Percentiles rank a stretch among this genome's conserved stretches.
These are phyloP conservation scores for Pelvicachromis taeniatus DNA, from an alignment of 2,113 vertebrate genomes.

Conservation along the genomic window DNA sequence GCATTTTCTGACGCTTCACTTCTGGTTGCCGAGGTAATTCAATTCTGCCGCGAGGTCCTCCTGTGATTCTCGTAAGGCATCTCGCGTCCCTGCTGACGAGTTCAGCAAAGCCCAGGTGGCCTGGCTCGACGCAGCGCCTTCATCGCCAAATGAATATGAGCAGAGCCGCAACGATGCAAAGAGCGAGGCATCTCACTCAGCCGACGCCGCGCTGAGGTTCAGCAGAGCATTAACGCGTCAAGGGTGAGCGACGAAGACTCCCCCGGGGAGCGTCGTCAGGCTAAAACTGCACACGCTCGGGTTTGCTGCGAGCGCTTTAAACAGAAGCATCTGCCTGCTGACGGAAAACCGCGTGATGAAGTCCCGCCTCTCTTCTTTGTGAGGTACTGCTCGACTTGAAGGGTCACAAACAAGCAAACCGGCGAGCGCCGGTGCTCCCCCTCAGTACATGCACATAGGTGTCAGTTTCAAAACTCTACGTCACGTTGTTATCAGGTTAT, in stretches of 20 bases:
- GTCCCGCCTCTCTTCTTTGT: neutral
- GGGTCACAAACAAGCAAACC: neutral
- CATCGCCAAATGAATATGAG: neutral
- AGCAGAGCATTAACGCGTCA: neutral
- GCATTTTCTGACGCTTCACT: neutral
- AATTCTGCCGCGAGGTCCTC: neutral
- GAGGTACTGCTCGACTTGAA: neutral
- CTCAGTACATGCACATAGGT: neutral
- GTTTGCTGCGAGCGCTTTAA: neutral
- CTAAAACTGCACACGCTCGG: neutral
- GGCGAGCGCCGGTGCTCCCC: rapidly evolving
- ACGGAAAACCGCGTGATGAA: neutral
- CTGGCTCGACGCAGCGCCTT: neutral
- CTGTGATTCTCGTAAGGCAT: neutral
- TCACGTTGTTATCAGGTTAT: rapidly evolving
- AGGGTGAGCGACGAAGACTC: neutral
- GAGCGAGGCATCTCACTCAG: neutral
- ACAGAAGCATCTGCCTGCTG: neutral
- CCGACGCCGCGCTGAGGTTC: neutral
- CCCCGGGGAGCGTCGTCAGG: neutral
- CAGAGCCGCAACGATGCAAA: neutral
- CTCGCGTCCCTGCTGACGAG: neutral
- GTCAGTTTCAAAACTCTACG: neutral
- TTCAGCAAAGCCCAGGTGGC: neutral
- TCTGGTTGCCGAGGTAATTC: neutral